phyloP scores from a whole-genome alignment of 1,140 invertebrate species.

The Phocides pigmalion region DNA sequence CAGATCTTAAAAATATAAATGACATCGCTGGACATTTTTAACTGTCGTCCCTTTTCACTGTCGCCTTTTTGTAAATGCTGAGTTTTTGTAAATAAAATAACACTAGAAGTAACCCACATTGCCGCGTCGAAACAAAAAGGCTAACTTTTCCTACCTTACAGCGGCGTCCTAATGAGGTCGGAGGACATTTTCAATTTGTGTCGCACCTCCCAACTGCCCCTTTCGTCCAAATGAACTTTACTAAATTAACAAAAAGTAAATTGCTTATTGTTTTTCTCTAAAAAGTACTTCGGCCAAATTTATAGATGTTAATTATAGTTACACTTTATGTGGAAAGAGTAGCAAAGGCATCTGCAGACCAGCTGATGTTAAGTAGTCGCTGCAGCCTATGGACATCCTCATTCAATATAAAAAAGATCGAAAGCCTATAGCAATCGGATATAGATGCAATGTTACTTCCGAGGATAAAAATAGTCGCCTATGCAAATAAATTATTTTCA shows the following conservation, averaged over 20 bases:
- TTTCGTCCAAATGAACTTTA: slow-evolving; percentile 33
- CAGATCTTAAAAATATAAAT: neutral
- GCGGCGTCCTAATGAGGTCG: slow-evolving; percentile 25
- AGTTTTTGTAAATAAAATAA: slow-evolving; percentile 23
- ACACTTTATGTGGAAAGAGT: too few species aligned
- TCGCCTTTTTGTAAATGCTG: neutral
- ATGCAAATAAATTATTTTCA: too few species aligned
- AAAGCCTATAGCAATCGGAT: too few species aligned
- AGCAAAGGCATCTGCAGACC: too few species aligned
- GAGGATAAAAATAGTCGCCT: too few species aligned
- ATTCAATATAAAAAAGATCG: too few species aligned
- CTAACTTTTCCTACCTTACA: slow-evolving; percentile 16
- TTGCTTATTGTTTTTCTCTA: neutral
- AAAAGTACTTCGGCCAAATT: too few species aligned
- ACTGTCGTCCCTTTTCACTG: slow-evolving; percentile 2
- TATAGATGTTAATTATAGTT: too few species aligned
- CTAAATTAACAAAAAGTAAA: slow-evolving; percentile 16
- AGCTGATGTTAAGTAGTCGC: too few species aligned
- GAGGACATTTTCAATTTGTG: slow-evolving; percentile 29
- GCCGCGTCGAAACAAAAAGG: slow-evolving; percentile 5
- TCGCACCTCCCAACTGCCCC: slow-evolving; percentile 24
- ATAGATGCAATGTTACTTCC: too few species aligned
- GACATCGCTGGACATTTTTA: neutral
- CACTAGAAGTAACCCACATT: slow-evolving; percentile 18
- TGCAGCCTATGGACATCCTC: too few species aligned